Evolutionary conservation across 2,888 invertebrate genomes (phyloP).

Genomic region (Heliconius cydno): DNA sequence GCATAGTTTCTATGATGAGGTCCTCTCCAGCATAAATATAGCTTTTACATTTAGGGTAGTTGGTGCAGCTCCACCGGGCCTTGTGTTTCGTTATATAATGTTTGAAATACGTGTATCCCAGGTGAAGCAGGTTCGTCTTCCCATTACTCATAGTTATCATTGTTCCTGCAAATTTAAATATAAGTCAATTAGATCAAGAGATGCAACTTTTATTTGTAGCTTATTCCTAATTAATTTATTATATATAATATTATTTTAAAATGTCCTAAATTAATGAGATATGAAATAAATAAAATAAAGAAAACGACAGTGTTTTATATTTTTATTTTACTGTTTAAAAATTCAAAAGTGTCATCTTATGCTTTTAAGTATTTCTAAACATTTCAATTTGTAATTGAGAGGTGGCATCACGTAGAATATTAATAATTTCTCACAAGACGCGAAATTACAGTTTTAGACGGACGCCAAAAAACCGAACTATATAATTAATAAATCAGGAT

Average conservation of each 20-base stretch:
- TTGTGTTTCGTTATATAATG: constrained; percentile 43
- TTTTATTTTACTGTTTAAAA: background rate
- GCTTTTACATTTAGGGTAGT: constrained; percentile 53
- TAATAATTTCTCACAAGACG: too few species aligned
- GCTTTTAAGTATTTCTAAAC: background rate
- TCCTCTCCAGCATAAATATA: constrained; percentile 46
- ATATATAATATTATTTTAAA: background rate
- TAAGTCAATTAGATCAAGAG: background rate
- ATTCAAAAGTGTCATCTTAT: background rate
- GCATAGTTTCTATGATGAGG: constrained; percentile 43
- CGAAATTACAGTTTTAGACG: too few species aligned
- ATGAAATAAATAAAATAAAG: background rate
- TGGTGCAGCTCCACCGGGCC: constrained; percentile 54
- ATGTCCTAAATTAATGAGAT: background rate
- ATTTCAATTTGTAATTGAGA: too few species aligned
- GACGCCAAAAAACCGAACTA: background rate
- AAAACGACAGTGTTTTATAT: background rate
- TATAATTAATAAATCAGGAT: background rate
- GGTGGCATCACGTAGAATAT: too few species aligned
- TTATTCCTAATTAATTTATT: background rate
- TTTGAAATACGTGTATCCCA: constrained; percentile 47
- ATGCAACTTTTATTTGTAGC: background rate
- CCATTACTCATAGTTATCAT: constrained; percentile 31
- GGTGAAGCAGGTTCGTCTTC: constrained; percentile 32
- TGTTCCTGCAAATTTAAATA: constrained; percentile 26